Base-by-base conservation (phyloP, 2,797 vertebrate genomes). In the Momotus momota region DNA sequence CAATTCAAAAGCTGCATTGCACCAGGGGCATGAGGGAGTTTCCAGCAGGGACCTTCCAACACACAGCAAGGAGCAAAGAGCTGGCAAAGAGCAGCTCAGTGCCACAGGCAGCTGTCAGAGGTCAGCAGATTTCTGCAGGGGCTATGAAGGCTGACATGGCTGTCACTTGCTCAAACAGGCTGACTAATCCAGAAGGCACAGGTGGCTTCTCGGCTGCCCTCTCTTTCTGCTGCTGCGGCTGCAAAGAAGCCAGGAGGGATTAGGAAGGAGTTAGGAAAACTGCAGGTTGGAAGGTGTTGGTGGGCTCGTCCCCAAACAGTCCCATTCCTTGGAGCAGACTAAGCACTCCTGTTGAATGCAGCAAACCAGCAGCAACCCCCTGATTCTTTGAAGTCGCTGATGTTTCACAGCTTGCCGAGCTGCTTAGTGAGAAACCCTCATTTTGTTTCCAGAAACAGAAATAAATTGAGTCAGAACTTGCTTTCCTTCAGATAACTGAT, bases 371-470 rank as follows among this genome's bases (percentile, higher is more conserved):
- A 4, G 17, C 72, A 90, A 19, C 29, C 46, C 21, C 17, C 22
- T 55, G 3, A 29, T 64, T 80, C 72, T 87, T 67, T 86, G 75
- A 90, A 65, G 51, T 7, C 1, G 1, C 16, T 70, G 31, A 31
- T 64, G 31, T 82, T 96, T 77, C 86, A 52, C 70, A 86, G 46
- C 45, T 73, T 86, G 43, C 49, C 43, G 70, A 77, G 51, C 35
- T 73, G 45, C 80, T 81, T 73, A 86, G 62, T 45, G 38, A 88
- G 66, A 86, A 94, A 79, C 40, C 0, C 14, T 86, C 35, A 55
- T 77, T 94, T 73, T 82, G 10, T 77, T 95, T 95, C 94, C 83
- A 95, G 88, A 94, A 94, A 81, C 73, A 88, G 70, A 94, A 96
- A 94, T 88, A 92, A 88, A 94, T 84, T 81, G 55, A 95, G 73